These are phyloP conservation scores for Glaucomys volans DNA, from an alignment of 2,113 vertebrate species.

Conservation along the genomic window DNA sequence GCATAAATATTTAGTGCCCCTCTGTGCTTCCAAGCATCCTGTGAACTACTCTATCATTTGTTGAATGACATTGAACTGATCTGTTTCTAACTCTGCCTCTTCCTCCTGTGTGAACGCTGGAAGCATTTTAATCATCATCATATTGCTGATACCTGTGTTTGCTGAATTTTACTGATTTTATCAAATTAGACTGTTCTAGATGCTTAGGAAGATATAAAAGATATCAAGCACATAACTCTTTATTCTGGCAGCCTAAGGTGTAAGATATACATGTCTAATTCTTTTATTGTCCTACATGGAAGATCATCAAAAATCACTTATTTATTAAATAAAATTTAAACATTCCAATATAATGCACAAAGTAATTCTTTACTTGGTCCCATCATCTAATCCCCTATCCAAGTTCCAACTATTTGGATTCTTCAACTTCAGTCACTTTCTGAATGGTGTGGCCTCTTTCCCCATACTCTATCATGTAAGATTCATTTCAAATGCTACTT, in stretches of 20 bases:
- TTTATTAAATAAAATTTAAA: neutral
- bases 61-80: neutral
- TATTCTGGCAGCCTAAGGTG: neutral
- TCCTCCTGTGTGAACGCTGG: neutral
- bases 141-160: neutral
- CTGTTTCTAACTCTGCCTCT: neutral
- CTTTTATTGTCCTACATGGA: neutral
- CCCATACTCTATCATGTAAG: neutral
- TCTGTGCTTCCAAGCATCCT: neutral
- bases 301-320: neutral
- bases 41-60: neutral
- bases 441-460: neutral
- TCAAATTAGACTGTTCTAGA: neutral
- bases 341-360: neutral
- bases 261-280: neutral
- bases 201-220: neutral
- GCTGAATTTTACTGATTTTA: neutral
- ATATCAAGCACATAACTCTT: neutral
- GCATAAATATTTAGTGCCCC: conserved; percentile 67
- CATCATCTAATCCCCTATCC: neutral
- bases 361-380: neutral
- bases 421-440: neutral
- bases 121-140: neutral
- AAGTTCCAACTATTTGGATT: neutral
- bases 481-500: neutral